Evolutionary conservation across 2,797 vertebrate species (phyloP), one percentile per base, ranked within the genome.

Genomic region (Neosilurus mollespiculum): DNA sequence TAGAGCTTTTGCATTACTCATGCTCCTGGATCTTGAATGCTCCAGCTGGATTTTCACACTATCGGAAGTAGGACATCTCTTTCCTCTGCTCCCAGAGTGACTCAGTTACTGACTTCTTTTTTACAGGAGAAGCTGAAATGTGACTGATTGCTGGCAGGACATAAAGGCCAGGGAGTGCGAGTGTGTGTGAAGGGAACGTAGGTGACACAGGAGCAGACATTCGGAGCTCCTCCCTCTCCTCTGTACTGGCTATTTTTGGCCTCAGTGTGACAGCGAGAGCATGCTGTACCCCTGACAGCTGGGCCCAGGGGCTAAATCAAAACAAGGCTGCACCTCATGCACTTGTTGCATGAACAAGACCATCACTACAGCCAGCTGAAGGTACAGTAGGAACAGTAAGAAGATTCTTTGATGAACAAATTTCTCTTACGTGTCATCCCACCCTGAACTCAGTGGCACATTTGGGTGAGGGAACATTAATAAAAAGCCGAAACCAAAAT

Each of bases 231-330:
- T 83, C 83, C 86, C 82, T 87, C 56, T 70, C 71, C 59, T 78
- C 76, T 76, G 70, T 72, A 34, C 79, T 77, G 90, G 86, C 89
- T 93, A 93, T 94, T 95, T 94, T 92, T 91, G 90, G 81, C 87
- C 64, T 73, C 67, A 70, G 69, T 83, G 80, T 84, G 88, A 89
- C 78, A 86, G 87, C 66, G 49, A 66, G 77, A 11, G 75, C 76
- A 71, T 71, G 61, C 88, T 92, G 80, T 81, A 90, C 88, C 88
- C 26, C 89, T 85, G 87, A 59, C 82, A 84, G 87, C 88, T 86
- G 90, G 86, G 83, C 80, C 81, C 83, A 49, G 80, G 87, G 90
- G 89, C 89, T 89, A 91, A 91, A 90, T 83, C 90, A 89, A 91
- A 89, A 87, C 87, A 86, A 86, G 77, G 51, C 81, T 82, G 78